Base-by-base conservation (phyloP, 2,888 invertebrate species). In the Perithous albicinctus region DNA sequence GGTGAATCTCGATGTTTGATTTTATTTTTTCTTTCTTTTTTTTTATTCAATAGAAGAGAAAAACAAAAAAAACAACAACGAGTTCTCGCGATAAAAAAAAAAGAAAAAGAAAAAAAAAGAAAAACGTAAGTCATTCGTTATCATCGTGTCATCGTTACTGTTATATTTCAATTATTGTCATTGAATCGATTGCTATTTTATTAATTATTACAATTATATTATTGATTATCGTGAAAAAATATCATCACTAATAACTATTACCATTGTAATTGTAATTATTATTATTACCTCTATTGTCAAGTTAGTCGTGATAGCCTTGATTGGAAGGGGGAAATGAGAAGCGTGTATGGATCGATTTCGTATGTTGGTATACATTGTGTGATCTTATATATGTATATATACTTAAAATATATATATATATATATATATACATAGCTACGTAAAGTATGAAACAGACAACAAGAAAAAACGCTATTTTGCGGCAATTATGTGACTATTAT, bases 201-300 rank as follows among this genome's bases (percentile, higher is more conserved):
- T 78, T 74, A 59, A 73, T 77, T 77, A 80, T 56, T 59, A 63
- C 63, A 63, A 75, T 67, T 73, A 67, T 32, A 67, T 66, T 67
- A 59, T 59, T 41, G 43, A 77, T 80, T 72, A 54, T 73, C 67
- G 72, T 72, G 43, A 67, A 48, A 67, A 48, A 64, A 75, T 75
- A 70, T 66, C 63, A 76, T 83, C 59, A 73, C 72, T 46, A 63
- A 70, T 56, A n/a, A 74, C 63, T 56, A 80, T 76, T 74, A 72
- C 54, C 66, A 77, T 63, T 79, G 73, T 83, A 76, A 82, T 80
- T 82, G 67, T 78, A 63, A 75, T 84, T 74, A 61, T 70, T 74
- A 61, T 70, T 59, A 81, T 70, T 61, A 76, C 72, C 72, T 81
- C 78, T 76, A 75, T 72, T 72, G 72, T 76, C 72, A 38, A 61